Evolutionary conservation across 2,888 invertebrate species (phyloP).

Genomic region (Lepidochitona cinerea): DNA sequence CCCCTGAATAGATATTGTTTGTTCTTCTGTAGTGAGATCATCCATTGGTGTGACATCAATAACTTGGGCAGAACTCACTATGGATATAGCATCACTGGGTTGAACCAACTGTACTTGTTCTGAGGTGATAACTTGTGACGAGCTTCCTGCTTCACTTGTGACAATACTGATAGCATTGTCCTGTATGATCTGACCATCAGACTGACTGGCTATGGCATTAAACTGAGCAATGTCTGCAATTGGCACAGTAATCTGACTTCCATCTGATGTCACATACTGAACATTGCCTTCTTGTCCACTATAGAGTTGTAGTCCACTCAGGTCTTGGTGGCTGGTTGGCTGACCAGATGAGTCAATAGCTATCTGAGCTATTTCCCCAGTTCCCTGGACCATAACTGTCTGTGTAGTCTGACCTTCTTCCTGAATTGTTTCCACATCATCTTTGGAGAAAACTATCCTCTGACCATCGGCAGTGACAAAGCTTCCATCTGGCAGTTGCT

Average conservation of each 20-base stretch:
- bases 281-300: neutral
- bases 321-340: neutral
- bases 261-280: neutral
- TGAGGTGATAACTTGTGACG: neutral
- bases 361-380: neutral
- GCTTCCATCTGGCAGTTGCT: constrained; percentile 8
- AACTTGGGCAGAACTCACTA: neutral
- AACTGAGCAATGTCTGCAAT: neutral
- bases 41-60: neutral
- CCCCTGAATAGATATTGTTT: neutral
- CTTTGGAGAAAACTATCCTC: constrained; percentile 5
- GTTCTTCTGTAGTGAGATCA: neutral
- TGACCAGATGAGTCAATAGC: neutral
- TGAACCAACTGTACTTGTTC: neutral
- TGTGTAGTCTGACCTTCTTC: neutral
- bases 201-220: neutral
- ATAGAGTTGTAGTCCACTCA: neutral
- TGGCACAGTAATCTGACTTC: neutral
- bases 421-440: constrained; percentile 1
- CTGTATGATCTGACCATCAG: neutral
- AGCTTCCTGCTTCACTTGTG: neutral
- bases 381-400: neutral
- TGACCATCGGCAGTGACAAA: constrained; percentile 4
- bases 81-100: neutral
- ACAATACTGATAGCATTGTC: neutral